Evolutionary conservation across 2,888 invertebrate species (phyloP).

Genomic region (Barypeithes pellucidus): DNA sequence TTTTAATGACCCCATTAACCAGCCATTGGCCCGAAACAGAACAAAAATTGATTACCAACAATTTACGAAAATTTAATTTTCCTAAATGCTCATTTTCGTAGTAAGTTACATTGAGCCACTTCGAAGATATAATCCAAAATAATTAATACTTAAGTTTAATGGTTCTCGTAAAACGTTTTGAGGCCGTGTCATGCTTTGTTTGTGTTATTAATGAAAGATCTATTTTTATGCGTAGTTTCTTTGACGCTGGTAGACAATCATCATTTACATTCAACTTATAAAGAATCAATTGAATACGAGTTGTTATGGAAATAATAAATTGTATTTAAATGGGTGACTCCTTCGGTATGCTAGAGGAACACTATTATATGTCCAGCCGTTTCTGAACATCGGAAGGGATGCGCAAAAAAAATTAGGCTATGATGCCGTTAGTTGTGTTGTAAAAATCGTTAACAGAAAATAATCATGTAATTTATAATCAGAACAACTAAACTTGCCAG

Average conservation of each 20-base stretch:
- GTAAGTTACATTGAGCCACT: constrained; percentile 8
- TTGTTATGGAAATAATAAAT: no score
- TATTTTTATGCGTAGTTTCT: constrained; percentile 2
- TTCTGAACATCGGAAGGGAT: no score
- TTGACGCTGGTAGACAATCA: background rate
- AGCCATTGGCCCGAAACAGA: background rate
- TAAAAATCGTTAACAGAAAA: no score
- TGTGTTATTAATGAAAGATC: constrained; percentile 13
- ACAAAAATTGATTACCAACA: constrained; percentile 10
- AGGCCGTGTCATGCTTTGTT: constrained; percentile 19
- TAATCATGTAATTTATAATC: no score
- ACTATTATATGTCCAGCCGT: no score
- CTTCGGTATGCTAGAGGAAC: no score
- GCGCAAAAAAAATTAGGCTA: no score
- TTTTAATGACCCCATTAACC: constrained; percentile 10
- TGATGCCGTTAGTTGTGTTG: no score
- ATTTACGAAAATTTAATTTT: constrained; percentile 21
- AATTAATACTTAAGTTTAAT: constrained; percentile 24
- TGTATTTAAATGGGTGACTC: no score
- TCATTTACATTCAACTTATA: background rate
- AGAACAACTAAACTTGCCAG: no score
- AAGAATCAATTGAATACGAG: no score
- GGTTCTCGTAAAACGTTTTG: constrained; percentile 11
- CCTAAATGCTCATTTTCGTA: constrained; percentile 10
- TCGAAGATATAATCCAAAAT: constrained; percentile 6